Conservation (phyloP, 2,797 vertebrate species). For the Heterohyrax brucei region DNA sequence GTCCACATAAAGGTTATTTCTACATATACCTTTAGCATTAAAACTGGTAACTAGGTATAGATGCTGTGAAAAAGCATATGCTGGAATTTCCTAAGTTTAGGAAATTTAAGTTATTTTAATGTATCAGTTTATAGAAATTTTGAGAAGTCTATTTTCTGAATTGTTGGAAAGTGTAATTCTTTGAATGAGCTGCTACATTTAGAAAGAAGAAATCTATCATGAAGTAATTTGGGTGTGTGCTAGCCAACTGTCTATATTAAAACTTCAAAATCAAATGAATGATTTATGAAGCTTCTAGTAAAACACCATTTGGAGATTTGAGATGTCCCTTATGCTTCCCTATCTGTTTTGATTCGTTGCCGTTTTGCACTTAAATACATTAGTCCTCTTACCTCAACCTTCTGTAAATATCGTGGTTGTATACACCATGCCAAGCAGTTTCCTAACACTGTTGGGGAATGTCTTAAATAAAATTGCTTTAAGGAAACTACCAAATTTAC, state of each 20-base stretch:
- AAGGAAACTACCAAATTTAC: neutral
- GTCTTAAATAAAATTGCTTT: neutral
- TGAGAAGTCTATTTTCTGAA: neutral
- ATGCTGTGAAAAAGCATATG: neutral
- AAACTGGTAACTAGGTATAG: neutral
- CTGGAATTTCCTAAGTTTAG: neutral
- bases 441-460: neutral
- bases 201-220: neutral
- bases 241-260: constrained; percentile 54
- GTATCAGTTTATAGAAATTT: neutral
- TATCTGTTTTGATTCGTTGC: constrained; percentile 52
- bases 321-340: constrained; percentile 49
- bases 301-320: constrained; percentile 37
- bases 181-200: neutral
- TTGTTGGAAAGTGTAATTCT: neutral
- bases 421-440: constrained; percentile 32
- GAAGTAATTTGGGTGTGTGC: neutral
- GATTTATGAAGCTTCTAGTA: constrained; percentile 57
- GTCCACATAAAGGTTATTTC: neutral
- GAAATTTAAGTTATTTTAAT: neutral
- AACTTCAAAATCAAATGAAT: constrained; percentile 57
- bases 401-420: constrained; percentile 32
- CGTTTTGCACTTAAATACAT: constrained; percentile 25
- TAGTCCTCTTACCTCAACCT: constrained; percentile 3
- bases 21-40: neutral